Conservation (phyloP, 2,113 vertebrate species). For the Panurus biarmicus region DNA sequence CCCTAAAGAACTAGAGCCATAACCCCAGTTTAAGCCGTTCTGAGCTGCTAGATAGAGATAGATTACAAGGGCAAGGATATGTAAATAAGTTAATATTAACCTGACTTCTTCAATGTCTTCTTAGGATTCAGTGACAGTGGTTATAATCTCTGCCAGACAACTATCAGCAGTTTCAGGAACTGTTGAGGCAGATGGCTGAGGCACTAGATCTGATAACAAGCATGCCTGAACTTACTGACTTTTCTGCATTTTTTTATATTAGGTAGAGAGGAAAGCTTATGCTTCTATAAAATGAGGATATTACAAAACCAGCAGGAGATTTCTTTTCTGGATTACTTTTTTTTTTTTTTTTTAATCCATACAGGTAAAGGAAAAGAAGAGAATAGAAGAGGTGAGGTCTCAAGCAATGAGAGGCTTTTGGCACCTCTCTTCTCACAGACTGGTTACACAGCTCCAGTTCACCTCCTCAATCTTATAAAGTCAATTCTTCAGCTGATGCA, state of each 20-base stretch:
- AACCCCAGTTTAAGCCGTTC: neutral
- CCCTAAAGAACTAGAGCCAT: neutral
- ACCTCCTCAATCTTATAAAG: neutral
- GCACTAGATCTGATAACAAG: slow-evolving; percentile 9
- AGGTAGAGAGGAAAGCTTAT: neutral
- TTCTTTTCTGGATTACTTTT: neutral
- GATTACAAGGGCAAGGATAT: neutral
- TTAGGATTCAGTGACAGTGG: neutral
- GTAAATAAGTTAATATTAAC: neutral
- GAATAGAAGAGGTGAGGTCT: neutral
- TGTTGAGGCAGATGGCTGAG: slow-evolving; percentile 29
- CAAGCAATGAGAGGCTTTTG: neutral
- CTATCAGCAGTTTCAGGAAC: slow-evolving; percentile 12
- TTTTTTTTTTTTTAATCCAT: neutral
- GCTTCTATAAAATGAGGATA: neutral
- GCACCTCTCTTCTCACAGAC: neutral
- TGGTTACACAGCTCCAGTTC: neutral
- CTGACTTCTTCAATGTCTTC: neutral
- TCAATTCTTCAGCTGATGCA: neutral
- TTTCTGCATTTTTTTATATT: neutral
- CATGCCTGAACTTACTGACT: slow-evolving; percentile 4
- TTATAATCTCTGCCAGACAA: slow-evolving; percentile 6
- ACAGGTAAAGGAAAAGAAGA: neutral
- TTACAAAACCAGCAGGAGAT: neutral
- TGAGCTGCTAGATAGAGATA: neutral